phyloP scores from a whole-genome alignment of 2,113 vertebrate species.

The Leptosomus discolor region DNA sequence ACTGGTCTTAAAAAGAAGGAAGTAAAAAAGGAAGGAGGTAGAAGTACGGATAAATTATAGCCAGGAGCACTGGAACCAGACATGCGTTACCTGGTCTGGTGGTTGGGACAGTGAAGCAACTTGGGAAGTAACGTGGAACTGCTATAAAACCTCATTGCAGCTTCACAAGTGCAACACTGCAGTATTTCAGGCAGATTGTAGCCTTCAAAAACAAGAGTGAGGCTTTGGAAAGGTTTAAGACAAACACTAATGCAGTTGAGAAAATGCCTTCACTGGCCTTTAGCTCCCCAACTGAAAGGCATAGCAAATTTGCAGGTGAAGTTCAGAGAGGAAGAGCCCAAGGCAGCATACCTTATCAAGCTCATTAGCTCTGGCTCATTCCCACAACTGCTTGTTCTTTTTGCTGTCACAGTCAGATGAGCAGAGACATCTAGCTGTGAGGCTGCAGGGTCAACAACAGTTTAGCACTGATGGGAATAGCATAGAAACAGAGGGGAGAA shows the following conservation, averaged over 20 bases:
- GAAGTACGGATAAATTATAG: not conserved
- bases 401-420: not conserved
- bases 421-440: not conserved
- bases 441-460: not conserved
- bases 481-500: not conserved
- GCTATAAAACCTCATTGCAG: not conserved
- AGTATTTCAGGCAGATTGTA: not conserved
- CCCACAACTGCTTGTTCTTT: not conserved
- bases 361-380: not conserved
- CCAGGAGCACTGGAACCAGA: not conserved
- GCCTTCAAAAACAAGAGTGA: not conserved
- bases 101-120: not conserved
- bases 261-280: not conserved
- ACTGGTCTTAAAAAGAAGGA: not conserved
- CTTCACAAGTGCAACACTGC: not conserved
- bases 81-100: not conserved
- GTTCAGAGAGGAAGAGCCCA: not conserved
- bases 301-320: not conserved
- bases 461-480: not conserved
- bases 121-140: not conserved
- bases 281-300: not conserved
- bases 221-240: rapidly evolving
- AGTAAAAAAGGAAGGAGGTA: not conserved
- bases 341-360: not conserved
- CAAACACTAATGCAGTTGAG: not conserved